Evolutionary conservation across 2,888 invertebrate genomes (phyloP), one percentile per base, ranked within the genome.

Genomic region (Catocala nupta): DNA sequence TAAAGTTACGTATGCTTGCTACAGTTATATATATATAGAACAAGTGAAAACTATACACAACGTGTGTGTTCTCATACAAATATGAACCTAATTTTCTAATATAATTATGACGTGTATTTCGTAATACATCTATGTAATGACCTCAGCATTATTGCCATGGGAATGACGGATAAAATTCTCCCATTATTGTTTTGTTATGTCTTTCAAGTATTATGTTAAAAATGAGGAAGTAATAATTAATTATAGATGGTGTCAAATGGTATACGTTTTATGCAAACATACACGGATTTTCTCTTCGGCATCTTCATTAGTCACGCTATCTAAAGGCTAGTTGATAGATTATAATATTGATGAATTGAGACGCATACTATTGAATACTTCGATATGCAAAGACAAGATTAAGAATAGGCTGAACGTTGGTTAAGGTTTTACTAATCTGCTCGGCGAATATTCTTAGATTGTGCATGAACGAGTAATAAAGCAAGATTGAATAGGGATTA

Each of bases 121-220:
- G 50, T 77, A 75, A 77, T 49, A 55, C 34, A 59, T 45, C 47
- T 55, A 59, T 36, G 45, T 65, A 67, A 65, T 56, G 65, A 60
- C 57, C 65, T 75, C 64, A 44, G 48, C 33, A n/a, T 39, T 59
- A 16, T 56, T 55, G 50, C 9, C 33, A 67, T 73, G 77, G 55
- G 75, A 77, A 67, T 48, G 8, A 55, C 48, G 51, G 45, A 53
- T 47, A 55, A 66, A 65, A 74, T 53, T 43, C 63, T 75, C 71
- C 6, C 75, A 74, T 66, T 39, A 64, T 71, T 71, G 62, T 66
- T 43, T 49, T 39, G n/a, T 58, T 63, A 13, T 51, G 55, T 63
- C 33, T 44, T 16, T 12, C 33, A 47, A 47, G 44, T 43, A 44
- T 49, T 49, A 43, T 54, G 54, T 34, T 48, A 57, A 53, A 62